phyloP scores from a whole-genome alignment of 2,113 vertebrate genomes.

The Lichenostomus cassidix region DNA sequence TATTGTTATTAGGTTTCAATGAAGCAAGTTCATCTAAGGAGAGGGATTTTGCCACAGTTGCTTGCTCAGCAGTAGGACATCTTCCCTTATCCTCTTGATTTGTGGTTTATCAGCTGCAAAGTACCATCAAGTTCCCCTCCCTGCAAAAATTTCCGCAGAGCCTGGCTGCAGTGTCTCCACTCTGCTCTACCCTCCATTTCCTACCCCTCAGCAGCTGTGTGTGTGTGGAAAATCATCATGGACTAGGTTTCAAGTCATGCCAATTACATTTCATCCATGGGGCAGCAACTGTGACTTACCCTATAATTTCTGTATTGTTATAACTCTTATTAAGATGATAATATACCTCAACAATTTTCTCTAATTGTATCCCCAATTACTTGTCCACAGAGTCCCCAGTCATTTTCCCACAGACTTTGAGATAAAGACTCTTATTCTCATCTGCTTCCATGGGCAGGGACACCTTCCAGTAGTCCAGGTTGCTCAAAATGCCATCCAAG shows the following conservation, averaged over 20 bases:
- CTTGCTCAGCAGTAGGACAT: background rate
- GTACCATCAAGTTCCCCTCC: fast-evolving
- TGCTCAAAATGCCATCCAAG: background rate
- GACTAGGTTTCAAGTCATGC: background rate
- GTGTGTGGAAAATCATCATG: background rate
- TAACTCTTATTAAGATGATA: background rate
- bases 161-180: background rate
- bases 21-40: background rate
- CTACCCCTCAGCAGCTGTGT: background rate
- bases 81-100: background rate
- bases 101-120: background rate
- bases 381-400: background rate
- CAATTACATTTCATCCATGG: background rate
- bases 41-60: background rate
- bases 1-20: background rate
- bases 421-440: background rate
- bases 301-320: background rate
- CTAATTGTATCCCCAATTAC: no score
- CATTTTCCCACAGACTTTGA: background rate
- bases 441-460: background rate
- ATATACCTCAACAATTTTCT: background rate
- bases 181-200: background rate
- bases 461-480: background rate
- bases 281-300: background rate
- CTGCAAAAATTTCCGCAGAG: background rate